These are phyloP conservation scores for Sinhomidia bicolor DNA, from an alignment of 2,888 invertebrate genomes.

Conservation along the genomic window DNA sequence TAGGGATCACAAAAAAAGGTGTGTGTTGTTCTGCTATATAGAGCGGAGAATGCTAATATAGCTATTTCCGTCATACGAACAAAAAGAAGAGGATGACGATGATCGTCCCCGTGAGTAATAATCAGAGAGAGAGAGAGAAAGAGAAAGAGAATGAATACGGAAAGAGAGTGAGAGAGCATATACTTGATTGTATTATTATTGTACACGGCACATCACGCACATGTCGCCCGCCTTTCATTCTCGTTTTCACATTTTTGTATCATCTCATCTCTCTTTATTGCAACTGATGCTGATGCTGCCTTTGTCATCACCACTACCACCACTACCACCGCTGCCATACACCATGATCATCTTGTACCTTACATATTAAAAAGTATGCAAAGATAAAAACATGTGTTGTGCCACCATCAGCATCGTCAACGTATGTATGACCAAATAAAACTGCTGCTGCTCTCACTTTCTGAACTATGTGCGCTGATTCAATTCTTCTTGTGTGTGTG, in stretches of 20 bases:
- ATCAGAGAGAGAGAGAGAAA: neutral
- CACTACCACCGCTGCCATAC: no score
- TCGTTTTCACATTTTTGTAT: neutral
- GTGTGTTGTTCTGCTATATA: neutral
- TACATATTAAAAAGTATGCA: neutral
- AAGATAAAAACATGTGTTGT: neutral
- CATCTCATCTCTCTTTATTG: neutral
- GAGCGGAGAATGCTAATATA: neutral
- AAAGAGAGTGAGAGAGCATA: neutral
- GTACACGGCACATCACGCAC: neutral
- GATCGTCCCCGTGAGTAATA: neutral
- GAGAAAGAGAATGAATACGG: neutral
- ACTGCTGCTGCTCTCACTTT: neutral
- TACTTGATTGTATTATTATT: neutral
- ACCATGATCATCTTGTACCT: neutral
- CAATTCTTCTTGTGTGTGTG: conserved; percentile 8
- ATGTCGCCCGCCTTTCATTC: conserved; percentile 31
- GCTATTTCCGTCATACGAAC: neutral
- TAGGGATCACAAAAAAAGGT: neutral
- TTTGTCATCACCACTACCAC: neutral
- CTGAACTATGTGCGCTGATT: conserved; percentile 2
- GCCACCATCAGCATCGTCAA: no score
- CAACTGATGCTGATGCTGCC: neutral
- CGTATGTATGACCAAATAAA: conserved; percentile 6
- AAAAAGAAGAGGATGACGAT: neutral